These are phyloP conservation scores for Pyxicephalus adspersus DNA, from an alignment of 2,113 vertebrate species.

Conservation along the genomic window DNA sequence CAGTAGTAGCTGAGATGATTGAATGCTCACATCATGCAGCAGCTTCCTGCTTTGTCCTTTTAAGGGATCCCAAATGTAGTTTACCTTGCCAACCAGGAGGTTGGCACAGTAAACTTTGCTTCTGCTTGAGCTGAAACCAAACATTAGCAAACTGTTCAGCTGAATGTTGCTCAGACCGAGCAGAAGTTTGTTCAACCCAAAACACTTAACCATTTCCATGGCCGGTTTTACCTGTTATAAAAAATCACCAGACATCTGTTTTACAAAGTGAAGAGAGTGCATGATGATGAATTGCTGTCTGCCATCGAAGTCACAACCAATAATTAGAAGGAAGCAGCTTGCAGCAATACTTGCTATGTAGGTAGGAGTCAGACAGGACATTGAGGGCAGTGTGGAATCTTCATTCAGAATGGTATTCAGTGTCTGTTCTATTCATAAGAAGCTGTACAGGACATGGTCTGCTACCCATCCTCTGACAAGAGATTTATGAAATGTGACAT, in stretches of 20 bases:
- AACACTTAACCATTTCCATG: too few relatives aligned
- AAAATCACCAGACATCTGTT: background rate
- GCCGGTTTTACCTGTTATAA: background rate
- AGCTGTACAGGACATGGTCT: slow-evolving; percentile 21
- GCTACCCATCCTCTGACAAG: background rate
- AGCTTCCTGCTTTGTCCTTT: too few relatives aligned
- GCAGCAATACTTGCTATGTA: background rate
- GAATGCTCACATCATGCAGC: too few relatives aligned
- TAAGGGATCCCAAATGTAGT: too few relatives aligned
- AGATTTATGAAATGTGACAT: slow-evolving; percentile 38
- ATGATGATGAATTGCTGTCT: background rate
- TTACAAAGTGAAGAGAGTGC: background rate
- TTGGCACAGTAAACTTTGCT: too few relatives aligned
- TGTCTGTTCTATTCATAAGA: slow-evolving; percentile 1
- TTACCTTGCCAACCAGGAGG: too few relatives aligned
- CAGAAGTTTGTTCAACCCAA: too few relatives aligned
- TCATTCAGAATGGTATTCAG: slow-evolving; percentile 9
- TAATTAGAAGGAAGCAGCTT: background rate
- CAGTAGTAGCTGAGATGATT: too few relatives aligned
- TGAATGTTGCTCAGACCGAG: too few relatives aligned
- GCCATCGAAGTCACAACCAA: background rate
- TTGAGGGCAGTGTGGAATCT: background rate
- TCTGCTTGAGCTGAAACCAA: too few relatives aligned
- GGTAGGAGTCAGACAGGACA: background rate
- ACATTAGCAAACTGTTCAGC: too few relatives aligned